These are phyloP conservation scores for Ditylenchus weischeri DNA, from an alignment of 2,888 invertebrate species.

Conservation along the genomic window DNA sequence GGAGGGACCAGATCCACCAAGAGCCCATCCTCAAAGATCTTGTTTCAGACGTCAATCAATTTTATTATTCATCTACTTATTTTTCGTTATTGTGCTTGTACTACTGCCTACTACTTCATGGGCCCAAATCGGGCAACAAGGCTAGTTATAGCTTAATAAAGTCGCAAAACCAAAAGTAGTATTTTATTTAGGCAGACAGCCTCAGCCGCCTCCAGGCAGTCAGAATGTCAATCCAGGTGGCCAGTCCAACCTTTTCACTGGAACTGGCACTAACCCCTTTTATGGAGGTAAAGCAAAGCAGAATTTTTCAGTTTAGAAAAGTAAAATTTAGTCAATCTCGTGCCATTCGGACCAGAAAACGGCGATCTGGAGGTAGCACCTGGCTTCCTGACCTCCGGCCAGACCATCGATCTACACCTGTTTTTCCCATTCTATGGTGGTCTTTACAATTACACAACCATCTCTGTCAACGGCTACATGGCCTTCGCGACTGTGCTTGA, in stretches of 20 bases:
- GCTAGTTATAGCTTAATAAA: too few species aligned
- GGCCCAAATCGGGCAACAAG: too few species aligned
- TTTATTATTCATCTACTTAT: too few species aligned
- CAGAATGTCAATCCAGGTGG: conserved; percentile 15
- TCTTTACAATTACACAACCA: conserved; percentile 55
- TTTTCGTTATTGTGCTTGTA: too few species aligned
- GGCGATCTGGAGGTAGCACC: conserved; percentile 55
- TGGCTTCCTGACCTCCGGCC: conserved; percentile 53
- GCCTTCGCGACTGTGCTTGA: conserved; percentile 57
- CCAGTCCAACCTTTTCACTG: conserved; percentile 41
- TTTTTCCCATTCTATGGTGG: conserved; percentile 57
- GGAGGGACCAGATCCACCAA: too few species aligned
- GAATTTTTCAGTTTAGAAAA: background rate
- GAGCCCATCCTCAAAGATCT: too few species aligned
- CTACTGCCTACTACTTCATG: too few species aligned
- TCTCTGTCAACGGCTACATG: conserved; percentile 57
- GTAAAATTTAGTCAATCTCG: conserved; percentile 41
- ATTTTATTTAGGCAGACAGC: background rate
- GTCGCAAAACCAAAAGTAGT: too few species aligned
- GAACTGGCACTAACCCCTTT: conserved; percentile 50
- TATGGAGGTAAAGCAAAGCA: conserved; percentile 44
- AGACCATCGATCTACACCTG: conserved; percentile 56
- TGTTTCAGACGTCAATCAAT: too few species aligned
- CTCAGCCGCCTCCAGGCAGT: background rate
- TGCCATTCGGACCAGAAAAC: conserved; percentile 55